A percentile compares a stretch with the other conserved stretches of the same genome.
phyloP scores from a whole-genome alignment of 1,140 invertebrate species.

The Calliphora vicina region DNA sequence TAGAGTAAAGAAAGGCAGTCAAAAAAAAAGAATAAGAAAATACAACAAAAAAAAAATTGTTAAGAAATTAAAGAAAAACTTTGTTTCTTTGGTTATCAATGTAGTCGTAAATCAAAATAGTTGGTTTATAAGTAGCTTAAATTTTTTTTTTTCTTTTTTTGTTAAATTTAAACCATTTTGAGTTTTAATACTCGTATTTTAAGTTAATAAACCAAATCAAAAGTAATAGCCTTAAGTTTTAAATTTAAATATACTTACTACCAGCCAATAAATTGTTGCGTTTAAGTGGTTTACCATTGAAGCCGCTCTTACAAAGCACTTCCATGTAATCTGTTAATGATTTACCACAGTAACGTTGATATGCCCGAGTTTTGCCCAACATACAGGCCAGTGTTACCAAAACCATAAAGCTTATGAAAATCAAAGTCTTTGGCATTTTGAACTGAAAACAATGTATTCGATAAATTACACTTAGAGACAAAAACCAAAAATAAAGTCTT shows the following conservation, averaged over 20 bases:
- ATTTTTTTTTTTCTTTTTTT: no score
- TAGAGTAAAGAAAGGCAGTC: background rate
- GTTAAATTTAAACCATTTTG: no score
- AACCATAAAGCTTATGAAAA: background rate
- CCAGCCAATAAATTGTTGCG: background rate
- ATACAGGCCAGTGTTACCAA: background rate
- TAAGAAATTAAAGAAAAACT: background rate
- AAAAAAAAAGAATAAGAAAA: background rate
- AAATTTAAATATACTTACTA: background rate
- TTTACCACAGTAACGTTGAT: background rate
- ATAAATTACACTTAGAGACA: no score
- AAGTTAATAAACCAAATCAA: no score
- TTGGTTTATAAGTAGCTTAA: no score
- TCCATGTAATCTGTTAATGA: background rate
- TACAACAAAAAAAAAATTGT: no score
- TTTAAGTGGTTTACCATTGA: background rate
- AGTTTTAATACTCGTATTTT: no score
- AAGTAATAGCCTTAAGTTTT: background rate
- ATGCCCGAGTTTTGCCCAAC: background rate
- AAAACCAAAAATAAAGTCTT: no score
- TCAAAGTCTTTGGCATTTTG: no score
- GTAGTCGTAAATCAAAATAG: no score
- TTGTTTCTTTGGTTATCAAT: background rate
- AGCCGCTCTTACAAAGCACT: background rate
- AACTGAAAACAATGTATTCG: no score